These are phyloP conservation scores for Stegostoma tigrinum DNA, from an alignment of 2,113 vertebrate genomes.

Conservation along the genomic window DNA sequence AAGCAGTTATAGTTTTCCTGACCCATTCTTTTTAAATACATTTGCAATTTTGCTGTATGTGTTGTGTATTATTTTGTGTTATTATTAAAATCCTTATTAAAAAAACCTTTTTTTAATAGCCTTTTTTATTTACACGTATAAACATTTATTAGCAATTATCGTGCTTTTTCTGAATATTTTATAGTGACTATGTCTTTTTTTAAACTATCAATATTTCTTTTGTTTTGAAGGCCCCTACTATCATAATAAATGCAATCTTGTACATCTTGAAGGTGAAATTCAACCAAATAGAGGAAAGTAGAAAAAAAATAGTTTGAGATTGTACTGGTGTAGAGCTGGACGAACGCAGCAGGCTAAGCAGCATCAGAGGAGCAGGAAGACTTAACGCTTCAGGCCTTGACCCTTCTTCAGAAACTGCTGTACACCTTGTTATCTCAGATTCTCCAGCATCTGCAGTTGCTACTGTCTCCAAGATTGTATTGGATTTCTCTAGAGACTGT, in stretches of 20 bases:
- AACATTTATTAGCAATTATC: not conserved
- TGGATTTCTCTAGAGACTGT: not conserved
- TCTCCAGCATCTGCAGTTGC: too few species aligned
- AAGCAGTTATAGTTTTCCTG: not conserved
- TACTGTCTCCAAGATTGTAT: too few species aligned
- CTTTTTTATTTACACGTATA: not conserved
- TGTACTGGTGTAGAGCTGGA: too few species aligned
- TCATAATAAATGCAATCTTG: not conserved
- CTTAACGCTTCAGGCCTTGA: too few species aligned
- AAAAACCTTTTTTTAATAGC: not conserved
- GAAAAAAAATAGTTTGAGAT: not conserved
- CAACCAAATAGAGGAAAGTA: not conserved
- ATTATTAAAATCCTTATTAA: not conserved
- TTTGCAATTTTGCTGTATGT: not conserved
- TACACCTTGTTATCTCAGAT: too few species aligned
- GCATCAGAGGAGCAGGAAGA: too few species aligned
- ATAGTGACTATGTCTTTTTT: not conserved
- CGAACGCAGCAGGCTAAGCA: too few species aligned
- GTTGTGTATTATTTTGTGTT: not conserved
- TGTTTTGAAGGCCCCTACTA: not conserved
- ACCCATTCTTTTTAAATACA: not conserved
- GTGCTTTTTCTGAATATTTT: not conserved
- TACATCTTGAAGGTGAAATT: not conserved
- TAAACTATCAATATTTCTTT: not conserved
- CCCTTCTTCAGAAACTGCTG: too few species aligned